phyloP scores from a whole-genome alignment of 2,888 invertebrate genomes.

The Cryptophagus acutangulus region DNA sequence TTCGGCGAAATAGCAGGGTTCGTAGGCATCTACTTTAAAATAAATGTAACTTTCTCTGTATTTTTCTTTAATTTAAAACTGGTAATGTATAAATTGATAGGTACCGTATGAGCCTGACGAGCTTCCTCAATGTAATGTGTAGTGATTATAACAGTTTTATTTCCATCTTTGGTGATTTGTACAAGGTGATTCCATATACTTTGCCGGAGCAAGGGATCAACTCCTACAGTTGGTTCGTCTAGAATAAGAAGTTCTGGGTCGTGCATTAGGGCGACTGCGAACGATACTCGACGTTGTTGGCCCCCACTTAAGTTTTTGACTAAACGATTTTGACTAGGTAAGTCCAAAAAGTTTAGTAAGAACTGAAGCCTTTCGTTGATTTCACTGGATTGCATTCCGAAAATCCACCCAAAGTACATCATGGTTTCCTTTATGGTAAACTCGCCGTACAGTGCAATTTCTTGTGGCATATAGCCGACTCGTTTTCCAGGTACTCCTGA shows the following conservation, averaged over 20 bases:
- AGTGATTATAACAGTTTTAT: slow-evolving; percentile 78
- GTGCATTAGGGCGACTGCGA: slow-evolving; percentile 82
- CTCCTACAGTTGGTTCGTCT: slow-evolving; percentile 91
- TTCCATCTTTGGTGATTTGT: slow-evolving; percentile 67
- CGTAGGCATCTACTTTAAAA: too few species aligned
- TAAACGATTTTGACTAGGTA: slow-evolving; percentile 79
- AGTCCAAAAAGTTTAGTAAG: slow-evolving; percentile 81
- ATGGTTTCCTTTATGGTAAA: slow-evolving; percentile 93
- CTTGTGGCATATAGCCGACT: slow-evolving; percentile 97
- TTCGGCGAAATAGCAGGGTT: too few species aligned
- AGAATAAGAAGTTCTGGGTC: slow-evolving; percentile 85
- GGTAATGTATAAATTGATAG: too few species aligned
- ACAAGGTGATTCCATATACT: slow-evolving; percentile 84
- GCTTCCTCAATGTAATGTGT: slow-evolving; percentile 88
- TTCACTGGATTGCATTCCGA: slow-evolving; percentile 81
- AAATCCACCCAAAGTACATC: slow-evolving; percentile 95
- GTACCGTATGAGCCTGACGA: slow-evolving; percentile 73
- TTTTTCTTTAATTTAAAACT: too few species aligned
- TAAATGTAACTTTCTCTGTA: too few species aligned
- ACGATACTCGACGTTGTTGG: slow-evolving; percentile 81
- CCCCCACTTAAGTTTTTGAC: slow-evolving; percentile 85
- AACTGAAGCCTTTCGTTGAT: slow-evolving; percentile 79
- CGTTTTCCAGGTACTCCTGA: slow-evolving; percentile 88
- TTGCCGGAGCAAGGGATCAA: slow-evolving; percentile 82
- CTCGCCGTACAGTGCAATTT: slow-evolving; percentile 85